A percentile compares a stretch with the other conserved stretches of the same genome.
These are phyloP conservation scores for Crioceris asparagi DNA, from an alignment of 2,888 invertebrate genomes.

Conservation along the genomic window DNA sequence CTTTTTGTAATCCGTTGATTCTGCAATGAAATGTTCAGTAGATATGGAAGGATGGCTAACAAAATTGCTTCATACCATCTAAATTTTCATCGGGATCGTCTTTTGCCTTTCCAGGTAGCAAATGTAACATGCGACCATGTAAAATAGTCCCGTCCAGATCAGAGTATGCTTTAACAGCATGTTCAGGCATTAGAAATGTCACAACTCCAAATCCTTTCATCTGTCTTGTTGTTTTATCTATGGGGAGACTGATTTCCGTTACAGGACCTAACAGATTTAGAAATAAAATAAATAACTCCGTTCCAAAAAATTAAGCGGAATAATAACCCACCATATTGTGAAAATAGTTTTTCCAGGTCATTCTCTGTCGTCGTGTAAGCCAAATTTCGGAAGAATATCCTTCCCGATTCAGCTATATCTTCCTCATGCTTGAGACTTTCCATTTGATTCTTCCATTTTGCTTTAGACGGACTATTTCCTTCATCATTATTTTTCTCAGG, in stretches of 20 bases:
- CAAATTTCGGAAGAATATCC: conserved; percentile 86
- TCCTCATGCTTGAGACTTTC: conserved; percentile 60
- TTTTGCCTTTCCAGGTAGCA: conserved; percentile 76
- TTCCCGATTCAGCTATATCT: conserved; percentile 78
- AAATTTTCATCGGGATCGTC: conserved; percentile 25
- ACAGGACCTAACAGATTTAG: conserved; percentile 55
- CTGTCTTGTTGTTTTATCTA: conserved; percentile 70
- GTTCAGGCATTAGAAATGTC: conserved; percentile 89
- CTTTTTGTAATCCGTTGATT: conserved; percentile 66
- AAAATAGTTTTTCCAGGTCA: conserved; percentile 72
- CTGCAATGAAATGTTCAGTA: conserved; percentile 33
- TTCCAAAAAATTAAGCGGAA: background rate
- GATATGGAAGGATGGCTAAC: background rate
- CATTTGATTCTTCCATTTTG: conserved; percentile 54
- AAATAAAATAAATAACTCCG: background rate
- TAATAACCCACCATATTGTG: conserved; percentile 69
- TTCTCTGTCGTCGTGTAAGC: conserved; percentile 78
- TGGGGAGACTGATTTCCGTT: conserved; percentile 78
- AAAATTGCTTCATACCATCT: conserved; percentile 16
- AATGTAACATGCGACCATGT: conserved; percentile 86
- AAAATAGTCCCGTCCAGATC: conserved; percentile 85
- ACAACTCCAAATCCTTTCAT: conserved; percentile 89
- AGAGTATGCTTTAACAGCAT: conserved; percentile 81
- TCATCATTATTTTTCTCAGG: conserved; percentile 19
- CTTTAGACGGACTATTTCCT: conserved; percentile 24